Evolutionary conservation across 2,797 vertebrate species (phyloP).

Genomic region (Neosilurus mollespiculum): DNA sequence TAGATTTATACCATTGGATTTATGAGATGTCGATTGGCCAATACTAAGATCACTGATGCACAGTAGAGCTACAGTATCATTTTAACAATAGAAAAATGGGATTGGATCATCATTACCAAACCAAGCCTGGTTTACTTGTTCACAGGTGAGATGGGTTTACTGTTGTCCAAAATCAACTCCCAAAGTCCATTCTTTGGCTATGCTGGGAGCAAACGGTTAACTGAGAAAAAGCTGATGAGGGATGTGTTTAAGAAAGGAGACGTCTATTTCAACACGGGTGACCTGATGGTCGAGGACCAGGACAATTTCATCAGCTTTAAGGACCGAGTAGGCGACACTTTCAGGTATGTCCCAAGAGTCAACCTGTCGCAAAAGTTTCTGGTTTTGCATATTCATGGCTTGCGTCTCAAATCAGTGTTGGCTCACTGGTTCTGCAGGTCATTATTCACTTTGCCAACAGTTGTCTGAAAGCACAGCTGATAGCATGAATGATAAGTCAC

Average conservation of each 20-base stretch:
- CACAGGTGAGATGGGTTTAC: constrained; percentile 86
- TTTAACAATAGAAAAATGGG: not conserved
- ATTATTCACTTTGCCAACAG: not conserved
- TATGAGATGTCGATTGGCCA: not conserved
- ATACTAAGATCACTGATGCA: not conserved
- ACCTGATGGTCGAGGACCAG: constrained; percentile 85
- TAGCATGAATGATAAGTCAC: not conserved
- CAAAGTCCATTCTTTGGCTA: constrained; percentile 91
- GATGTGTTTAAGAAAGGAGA: constrained; percentile 88
- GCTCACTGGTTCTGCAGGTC: not conserved
- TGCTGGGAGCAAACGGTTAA: constrained; percentile 83
- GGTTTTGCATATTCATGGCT: not conserved
- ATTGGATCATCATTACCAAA: not conserved
- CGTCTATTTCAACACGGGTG: constrained; percentile 90
- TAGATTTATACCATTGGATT: not conserved
- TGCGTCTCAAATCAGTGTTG: not conserved
- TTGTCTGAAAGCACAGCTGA: not conserved
- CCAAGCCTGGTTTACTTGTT: constrained; percentile 16
- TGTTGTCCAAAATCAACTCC: constrained; percentile 80
- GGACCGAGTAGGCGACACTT: constrained; percentile 91
- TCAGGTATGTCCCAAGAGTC: constrained; percentile 53
- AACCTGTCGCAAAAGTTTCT: not conserved
- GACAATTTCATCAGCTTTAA: constrained; percentile 88
- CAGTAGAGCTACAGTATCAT: not conserved
- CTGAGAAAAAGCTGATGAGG: constrained; percentile 83